These are phyloP conservation scores for Centrocercus urophasianus DNA, from an alignment of 2,113 vertebrate genomes.

Conservation along the genomic window DNA sequence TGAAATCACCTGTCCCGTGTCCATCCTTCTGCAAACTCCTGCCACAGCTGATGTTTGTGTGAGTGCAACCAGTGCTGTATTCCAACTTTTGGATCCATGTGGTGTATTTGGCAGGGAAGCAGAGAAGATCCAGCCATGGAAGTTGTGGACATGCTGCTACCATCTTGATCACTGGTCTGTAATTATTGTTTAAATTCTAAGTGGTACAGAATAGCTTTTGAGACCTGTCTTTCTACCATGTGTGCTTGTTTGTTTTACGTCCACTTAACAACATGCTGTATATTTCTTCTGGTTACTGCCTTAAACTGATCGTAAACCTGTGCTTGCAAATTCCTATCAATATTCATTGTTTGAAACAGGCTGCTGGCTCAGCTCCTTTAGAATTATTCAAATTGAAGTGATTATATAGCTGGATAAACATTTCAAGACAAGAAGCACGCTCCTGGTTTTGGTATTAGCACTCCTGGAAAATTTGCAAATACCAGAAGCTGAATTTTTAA, in stretches of 20 bases:
- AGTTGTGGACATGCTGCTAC: background rate
- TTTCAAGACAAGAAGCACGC: background rate
- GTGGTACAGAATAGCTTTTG: background rate
- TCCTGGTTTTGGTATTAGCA: background rate
- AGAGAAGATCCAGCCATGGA: background rate
- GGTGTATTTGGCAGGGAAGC: background rate
- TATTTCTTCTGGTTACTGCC: background rate
- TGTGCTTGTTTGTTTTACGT: background rate
- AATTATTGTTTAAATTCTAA: background rate
- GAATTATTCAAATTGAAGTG: slow-evolving; percentile 5
- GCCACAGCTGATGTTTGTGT: background rate
- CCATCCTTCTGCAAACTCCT: background rate
- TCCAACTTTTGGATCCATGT: background rate
- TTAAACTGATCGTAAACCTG: slow-evolving; percentile 7
- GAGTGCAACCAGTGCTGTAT: accelerated
- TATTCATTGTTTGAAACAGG: slow-evolving; percentile 8
- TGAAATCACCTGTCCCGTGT: background rate
- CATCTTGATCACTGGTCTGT: background rate
- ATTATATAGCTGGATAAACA: background rate
- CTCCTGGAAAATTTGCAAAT: background rate
- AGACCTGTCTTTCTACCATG: accelerated
- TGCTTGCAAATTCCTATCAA: background rate
- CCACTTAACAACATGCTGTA: background rate
- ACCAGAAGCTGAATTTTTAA: background rate
- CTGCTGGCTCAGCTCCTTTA: slow-evolving; percentile 27